Conservation (phyloP, 2,888 invertebrate genomes). For the Lathronympha strigana region DNA sequence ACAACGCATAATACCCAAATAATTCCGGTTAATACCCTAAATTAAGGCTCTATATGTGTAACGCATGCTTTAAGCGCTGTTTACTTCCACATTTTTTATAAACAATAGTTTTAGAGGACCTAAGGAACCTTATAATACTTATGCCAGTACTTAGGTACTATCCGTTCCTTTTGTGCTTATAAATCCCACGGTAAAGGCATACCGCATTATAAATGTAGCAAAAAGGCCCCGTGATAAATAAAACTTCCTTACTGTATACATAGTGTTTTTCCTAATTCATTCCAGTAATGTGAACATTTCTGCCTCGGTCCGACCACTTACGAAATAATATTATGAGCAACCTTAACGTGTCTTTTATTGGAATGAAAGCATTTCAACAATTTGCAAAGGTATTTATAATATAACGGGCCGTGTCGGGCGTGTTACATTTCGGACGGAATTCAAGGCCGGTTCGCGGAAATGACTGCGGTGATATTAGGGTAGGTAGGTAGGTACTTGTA, state of each 20-base stretch:
- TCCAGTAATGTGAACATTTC: background rate
- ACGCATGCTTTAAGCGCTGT: too few species aligned
- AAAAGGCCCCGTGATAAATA: background rate
- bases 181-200: background rate
- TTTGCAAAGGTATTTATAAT: conserved; percentile 25
- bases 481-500: background rate
- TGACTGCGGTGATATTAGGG: too few species aligned
- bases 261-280: background rate
- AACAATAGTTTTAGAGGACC: too few species aligned
- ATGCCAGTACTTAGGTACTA: too few species aligned
- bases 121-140: too few species aligned
- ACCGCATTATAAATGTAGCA: conserved; percentile 15
- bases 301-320: background rate
- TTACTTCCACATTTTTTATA: too few species aligned
- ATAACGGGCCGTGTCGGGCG: background rate
- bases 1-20: background rate
- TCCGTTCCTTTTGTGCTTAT: too few species aligned
- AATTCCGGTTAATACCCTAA: background rate
- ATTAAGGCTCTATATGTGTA: too few species aligned
- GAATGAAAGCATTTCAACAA: conserved; percentile 20
- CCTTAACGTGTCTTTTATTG: background rate
- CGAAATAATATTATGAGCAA: conserved; percentile 3
- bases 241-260: too few species aligned
- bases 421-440: conserved; percentile 25
- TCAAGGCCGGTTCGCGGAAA: conserved; percentile 8